These are phyloP conservation scores for Orius insidiosus DNA, from an alignment of 1,140 invertebrate genomes.

Conservation along the genomic window DNA sequence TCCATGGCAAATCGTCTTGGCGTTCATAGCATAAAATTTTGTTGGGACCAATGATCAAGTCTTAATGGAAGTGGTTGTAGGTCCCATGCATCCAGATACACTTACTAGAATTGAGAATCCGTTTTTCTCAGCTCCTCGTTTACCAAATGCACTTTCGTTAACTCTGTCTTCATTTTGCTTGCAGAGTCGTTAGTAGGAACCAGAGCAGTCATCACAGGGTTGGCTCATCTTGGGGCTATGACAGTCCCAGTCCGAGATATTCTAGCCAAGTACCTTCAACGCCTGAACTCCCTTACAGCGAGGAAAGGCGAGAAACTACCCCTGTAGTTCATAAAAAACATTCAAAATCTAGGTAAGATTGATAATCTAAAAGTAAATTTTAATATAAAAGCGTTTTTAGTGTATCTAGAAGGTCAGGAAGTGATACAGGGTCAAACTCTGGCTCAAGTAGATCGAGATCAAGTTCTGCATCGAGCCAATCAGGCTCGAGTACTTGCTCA, in stretches of 20 bases:
- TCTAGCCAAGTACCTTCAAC: conserved; percentile 18
- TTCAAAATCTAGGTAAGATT: conserved; percentile 29
- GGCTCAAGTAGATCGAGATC: conserved; percentile 30
- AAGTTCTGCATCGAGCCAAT: conserved; percentile 29
- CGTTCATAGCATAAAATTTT: too few relatives aligned
- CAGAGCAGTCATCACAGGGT: conserved; percentile 14
- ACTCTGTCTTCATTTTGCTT: too few relatives aligned
- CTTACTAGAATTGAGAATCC: too few relatives aligned
- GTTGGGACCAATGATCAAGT: too few relatives aligned
- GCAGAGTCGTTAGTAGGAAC: conserved; percentile 15
- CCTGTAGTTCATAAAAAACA: conserved; percentile 26
- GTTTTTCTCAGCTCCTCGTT: too few relatives aligned
- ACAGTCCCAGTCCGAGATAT: conserved; percentile 21
- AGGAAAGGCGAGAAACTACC: conserved; percentile 21
- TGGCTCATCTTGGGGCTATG: conserved; percentile 24
- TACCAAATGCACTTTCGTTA: too few relatives aligned
- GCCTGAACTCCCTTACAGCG: conserved; percentile 21
- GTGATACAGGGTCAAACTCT: conserved; percentile 27
- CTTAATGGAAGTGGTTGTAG: too few relatives aligned
- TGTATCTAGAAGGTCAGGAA: conserved; percentile 21
- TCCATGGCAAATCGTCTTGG: too few relatives aligned
- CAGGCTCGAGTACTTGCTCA: conserved; percentile 22
- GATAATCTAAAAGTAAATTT: too few relatives aligned
- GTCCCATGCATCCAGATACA: too few relatives aligned
- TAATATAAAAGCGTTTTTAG: neutral